phyloP scores from a whole-genome alignment of 2,888 invertebrate genomes.

The Athalia rosae region DNA sequence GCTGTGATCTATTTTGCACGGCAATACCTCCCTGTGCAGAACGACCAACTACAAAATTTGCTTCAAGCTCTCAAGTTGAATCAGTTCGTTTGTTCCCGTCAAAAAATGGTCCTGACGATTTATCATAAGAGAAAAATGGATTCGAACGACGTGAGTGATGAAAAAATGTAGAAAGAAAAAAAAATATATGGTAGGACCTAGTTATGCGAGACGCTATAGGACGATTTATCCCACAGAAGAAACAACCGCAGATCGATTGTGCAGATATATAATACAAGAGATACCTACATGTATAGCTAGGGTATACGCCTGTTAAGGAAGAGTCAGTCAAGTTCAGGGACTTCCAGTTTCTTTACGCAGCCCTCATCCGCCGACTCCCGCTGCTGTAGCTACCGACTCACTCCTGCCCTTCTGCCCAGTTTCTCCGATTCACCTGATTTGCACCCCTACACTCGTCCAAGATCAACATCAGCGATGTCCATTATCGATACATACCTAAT shows the following conservation, averaged over 20 bases:
- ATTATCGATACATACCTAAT: no score
- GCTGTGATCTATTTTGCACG: neutral
- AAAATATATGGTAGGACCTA: no score
- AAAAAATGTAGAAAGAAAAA: no score
- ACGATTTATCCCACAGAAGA: constrained; percentile 1
- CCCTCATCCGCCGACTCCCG: constrained; percentile 5
- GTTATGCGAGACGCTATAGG: neutral
- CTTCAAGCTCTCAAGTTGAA: no score
- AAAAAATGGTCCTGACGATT: no score
- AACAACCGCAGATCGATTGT: constrained; percentile 1
- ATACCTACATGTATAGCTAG: neutral
- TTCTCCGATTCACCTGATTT: neutral
- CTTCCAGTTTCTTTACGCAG: constrained; percentile 65
- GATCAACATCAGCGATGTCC: no score
- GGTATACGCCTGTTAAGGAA: constrained; percentile 61
- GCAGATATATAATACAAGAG: neutral
- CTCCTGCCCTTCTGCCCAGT: neutral
- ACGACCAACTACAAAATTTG: no score
- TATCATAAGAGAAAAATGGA: no score
- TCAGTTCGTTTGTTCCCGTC: no score
- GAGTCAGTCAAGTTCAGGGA: constrained; percentile 69
- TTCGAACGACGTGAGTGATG: no score
- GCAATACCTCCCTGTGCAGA: no score
- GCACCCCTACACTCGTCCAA: neutral
- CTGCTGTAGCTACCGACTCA: neutral